phyloP scores from a whole-genome alignment of 2,888 invertebrate genomes.

The Priocnemis perturbator region DNA sequence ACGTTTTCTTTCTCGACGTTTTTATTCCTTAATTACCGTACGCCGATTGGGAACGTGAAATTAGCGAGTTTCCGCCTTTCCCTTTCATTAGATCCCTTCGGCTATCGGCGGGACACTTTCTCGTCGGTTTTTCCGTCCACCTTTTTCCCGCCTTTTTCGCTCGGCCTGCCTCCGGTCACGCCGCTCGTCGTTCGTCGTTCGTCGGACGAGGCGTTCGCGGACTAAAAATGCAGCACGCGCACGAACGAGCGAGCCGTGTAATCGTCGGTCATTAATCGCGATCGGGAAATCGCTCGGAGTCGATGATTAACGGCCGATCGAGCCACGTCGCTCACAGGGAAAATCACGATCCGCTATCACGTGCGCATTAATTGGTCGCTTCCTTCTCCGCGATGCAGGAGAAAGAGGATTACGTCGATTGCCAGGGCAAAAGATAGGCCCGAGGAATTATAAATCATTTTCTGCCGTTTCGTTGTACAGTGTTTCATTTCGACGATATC shows the following conservation, averaged over 20 bases:
- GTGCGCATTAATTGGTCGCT: constrained; percentile 10
- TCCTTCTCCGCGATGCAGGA: constrained; percentile 15
- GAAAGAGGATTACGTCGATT: too few relatives aligned
- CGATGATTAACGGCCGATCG: constrained; percentile 50
- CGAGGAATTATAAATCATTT: too few relatives aligned
- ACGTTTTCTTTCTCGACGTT: neutral
- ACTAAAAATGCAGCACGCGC: neutral
- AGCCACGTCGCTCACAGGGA: constrained; percentile 14
- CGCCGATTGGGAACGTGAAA: neutral
- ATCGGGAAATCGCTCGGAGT: constrained; percentile 51
- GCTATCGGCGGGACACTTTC: constrained; percentile 21
- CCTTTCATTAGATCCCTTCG: constrained; percentile 16
- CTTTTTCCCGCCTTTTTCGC: neutral
- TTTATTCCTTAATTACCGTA: constrained; percentile 4
- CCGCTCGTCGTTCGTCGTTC: too few relatives aligned
- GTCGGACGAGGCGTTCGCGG: too few relatives aligned
- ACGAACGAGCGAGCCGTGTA: constrained; percentile 20
- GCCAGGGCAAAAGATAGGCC: too few relatives aligned
- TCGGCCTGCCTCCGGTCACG: neutral
- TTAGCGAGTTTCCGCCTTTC: constrained; percentile 27
- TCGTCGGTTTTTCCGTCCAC: constrained; percentile 13
- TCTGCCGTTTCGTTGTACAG: too few relatives aligned
- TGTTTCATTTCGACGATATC: too few relatives aligned
- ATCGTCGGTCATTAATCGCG: constrained; percentile 51
- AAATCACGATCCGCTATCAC: constrained; percentile 26